Evolutionary conservation across 2,113 vertebrate genomes (phyloP), one percentile per base, ranked within the genome.

Genomic region (Ceyx cyanopectus): DNA sequence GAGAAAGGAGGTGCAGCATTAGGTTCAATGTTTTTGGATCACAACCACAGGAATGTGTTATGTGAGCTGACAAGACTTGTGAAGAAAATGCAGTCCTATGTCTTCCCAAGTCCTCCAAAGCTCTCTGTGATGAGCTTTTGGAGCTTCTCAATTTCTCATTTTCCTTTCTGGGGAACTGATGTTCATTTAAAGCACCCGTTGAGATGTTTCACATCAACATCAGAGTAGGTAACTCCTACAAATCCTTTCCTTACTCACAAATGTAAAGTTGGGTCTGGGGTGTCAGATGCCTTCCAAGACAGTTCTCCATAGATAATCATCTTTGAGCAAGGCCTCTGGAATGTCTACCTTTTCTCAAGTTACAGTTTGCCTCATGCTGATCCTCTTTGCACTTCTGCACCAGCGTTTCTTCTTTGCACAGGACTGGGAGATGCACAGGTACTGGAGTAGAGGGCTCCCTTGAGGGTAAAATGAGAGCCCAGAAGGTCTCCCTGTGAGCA

Each of bases 231-330:
- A 63, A 23, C 54, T 57, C 62, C 53, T 40, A 12, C 41, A 73
- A 27, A 82, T 62, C 30, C 23, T 43, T 40, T 75, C 66, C 41
- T 73, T n/a, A 50, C 26, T 23, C 26, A 14, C 11, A 69, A 43
- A 20, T 20, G 74, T 70, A 34, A 54, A 58, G 16, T 13, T 23
- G 26, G 45, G 16, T 87, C 51, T 70, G 45, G 8, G 27, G 15
- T 26, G 22, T 32, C 29, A 58, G 50, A 10, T 48, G 45, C 41
- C 41, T 72, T 81, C 26, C 14, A 26, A 18, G 41, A 22, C 2
- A 0, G 22, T 37, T 27, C 37, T 2, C 2, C 11, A 6, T 2
- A 12, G 30, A 75, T 2, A 60, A 9, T 12, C 26, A 68, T 46
- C 57, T 63, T 16, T 30, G 17, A 34, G 27, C 22, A 13, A 24